A percentile compares a stretch with the other conserved stretches of the same genome.
Conservation (phyloP, 2,888 invertebrate genomes). For the Ichneumon xanthorius region DNA sequence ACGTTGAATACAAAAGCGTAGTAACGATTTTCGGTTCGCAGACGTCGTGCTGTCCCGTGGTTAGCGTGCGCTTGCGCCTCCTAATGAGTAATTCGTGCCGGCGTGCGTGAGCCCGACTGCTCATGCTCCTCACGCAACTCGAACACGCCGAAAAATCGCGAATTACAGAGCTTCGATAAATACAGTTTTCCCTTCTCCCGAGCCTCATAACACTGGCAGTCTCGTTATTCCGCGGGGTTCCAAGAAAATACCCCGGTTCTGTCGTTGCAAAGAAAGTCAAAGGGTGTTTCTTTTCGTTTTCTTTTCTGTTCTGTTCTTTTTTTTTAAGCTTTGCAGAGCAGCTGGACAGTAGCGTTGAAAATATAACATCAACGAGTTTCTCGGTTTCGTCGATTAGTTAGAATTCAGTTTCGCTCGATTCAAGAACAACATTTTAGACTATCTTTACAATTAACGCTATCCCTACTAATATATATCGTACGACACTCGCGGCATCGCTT, state of each 20-base stretch:
- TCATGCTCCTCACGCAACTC: conserved; percentile 47
- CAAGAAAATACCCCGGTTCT: conserved; percentile 21
- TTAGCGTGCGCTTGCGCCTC: conserved; percentile 56
- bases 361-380: conserved; percentile 32
- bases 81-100: conserved; percentile 52
- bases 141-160: conserved; percentile 23
- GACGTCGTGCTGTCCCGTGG: conserved; percentile 51
- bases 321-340: not conserved
- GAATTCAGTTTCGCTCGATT: conserved; percentile 31
- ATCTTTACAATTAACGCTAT: conserved; percentile 60
- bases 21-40: conserved; percentile 60
- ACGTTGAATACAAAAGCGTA: conserved; percentile 22
- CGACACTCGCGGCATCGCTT: conserved; percentile 38
- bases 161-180: conserved; percentile 35
- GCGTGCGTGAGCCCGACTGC: conserved; percentile 49
- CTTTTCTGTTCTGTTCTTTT: not conserved
- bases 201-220: not conserved
- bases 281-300: not conserved
- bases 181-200: conserved; percentile 8
- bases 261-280: conserved; percentile 22
- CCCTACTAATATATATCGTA: conserved; percentile 44
- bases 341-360: conserved; percentile 25
- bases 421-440: conserved; percentile 45
- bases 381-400: conserved; percentile 23
- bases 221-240: not conserved